Base-by-base conservation (phyloP, 2,888 invertebrate species). In the Drosophila tanythrix region DNA sequence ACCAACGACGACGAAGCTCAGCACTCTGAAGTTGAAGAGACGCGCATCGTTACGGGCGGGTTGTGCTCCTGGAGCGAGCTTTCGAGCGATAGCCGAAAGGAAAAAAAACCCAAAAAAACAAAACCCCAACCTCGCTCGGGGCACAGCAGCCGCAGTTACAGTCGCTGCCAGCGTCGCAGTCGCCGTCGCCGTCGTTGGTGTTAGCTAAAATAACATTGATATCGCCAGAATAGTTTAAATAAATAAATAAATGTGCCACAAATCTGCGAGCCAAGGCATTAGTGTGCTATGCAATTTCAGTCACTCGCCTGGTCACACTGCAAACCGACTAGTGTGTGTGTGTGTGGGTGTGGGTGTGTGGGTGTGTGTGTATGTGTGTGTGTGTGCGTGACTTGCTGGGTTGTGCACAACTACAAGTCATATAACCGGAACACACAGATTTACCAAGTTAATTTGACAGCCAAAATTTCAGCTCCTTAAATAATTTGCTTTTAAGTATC, bases 231-330 rank as follows among this genome's bases (percentile, higher is more conserved):
- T 70, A 73, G 82, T 71, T 79, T 74, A 70, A 76, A 83, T 79
- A 88, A 77, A 83, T 81, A 84, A 79, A 80, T 73, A 82, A 74
- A 88, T 68, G 64, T 59, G 64, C 56, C 63, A 46, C 51, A 52
- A 25, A 53, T 50, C 35, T n/a, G 31, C 40, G 27, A 10, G 25
- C 33, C 57, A 50, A 43, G 53, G 50, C 67, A 56, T 43, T 56
- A 58, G 53, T 50, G 36, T 61, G 64, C 61, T 33, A 58, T 59
- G 58, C n/a, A 52, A 77, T 65, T 65, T 51, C n/a, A 21, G 29
- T 27, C 50, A 18, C 33, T 18, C 55, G 68, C 27, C 67, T 66
- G 46, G 67, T 67, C 67, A 29, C 67, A 35, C 67, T 68, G 57
- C 61, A 55, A 31, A 61, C 13, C n/a, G 3, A 13, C 18, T n/a